These are phyloP conservation scores for Melopsittacus undulatus DNA, from an alignment of 2,797 vertebrate species.

Conservation along the genomic window DNA sequence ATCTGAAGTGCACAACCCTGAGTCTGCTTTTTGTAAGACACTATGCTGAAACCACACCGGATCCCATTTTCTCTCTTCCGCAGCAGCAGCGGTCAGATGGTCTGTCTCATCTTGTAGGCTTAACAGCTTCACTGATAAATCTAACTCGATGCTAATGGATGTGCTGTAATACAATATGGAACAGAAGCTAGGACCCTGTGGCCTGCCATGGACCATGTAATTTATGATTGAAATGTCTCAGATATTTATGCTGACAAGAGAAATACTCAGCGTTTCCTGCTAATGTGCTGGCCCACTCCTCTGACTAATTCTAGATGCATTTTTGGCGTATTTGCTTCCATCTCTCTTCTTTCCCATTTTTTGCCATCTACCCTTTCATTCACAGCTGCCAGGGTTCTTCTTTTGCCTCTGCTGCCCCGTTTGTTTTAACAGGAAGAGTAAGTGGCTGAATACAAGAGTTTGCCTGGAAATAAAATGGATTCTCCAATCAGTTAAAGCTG, in stretches of 20 bases:
- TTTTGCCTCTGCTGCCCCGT: background rate
- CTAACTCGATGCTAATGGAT: background rate
- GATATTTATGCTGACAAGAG: slow-evolving; percentile 7
- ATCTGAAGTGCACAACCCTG: background rate
- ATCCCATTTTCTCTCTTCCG: background rate
- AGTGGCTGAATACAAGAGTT: background rate
- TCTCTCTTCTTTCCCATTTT: background rate
- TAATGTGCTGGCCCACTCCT: background rate
- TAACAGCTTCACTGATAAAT: background rate
- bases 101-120: background rate
- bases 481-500: background rate
- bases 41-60: rapidly evolving
- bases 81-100: background rate
- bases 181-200: background rate
- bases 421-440: background rate
- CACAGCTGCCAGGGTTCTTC: background rate
- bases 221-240: slow-evolving; percentile 19
- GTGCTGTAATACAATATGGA: background rate
- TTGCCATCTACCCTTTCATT: background rate
- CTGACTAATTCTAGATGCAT: background rate
- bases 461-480: background rate
- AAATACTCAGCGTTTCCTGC: background rate
- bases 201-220: background rate
- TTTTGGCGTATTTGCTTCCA: background rate
- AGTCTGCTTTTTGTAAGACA: background rate